Percentiles rank a stretch among this genome's conserved stretches.
Evolutionary conservation across 2,113 vertebrate species (phyloP).

Genomic region (Spizaetus ornatus): DNA sequence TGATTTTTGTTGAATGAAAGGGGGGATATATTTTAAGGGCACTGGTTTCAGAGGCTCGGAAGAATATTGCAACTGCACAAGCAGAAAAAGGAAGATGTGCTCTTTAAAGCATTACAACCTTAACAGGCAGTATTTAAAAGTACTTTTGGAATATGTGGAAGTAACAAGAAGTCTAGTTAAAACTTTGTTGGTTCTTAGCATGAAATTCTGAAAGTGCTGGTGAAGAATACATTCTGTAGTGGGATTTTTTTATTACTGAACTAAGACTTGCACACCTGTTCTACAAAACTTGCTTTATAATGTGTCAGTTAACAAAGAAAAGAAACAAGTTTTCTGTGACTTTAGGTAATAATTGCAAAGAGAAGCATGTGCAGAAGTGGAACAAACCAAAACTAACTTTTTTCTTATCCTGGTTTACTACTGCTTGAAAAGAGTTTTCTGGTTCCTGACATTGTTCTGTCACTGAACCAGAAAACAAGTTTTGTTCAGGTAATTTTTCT

Average conservation of each 20-base stretch:
- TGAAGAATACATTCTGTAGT: background rate
- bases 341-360: background rate
- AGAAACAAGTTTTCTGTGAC: accelerated
- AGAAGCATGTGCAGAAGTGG: background rate
- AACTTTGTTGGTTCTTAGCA: background rate
- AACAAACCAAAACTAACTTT: background rate
- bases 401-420: background rate
- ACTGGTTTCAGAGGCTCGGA: background rate
- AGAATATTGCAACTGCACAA: background rate
- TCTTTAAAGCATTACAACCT: background rate
- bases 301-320: background rate
- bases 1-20: background rate
- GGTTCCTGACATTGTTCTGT: background rate
- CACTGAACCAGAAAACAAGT: background rate
- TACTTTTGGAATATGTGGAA: background rate
- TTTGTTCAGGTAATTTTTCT: background rate
- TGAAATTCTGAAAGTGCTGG: background rate
- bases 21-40: background rate
- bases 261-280: background rate
- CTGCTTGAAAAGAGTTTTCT: background rate
- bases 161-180: background rate
- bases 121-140: background rate
- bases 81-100: background rate
- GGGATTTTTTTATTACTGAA: background rate
- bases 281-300: background rate